phyloP scores from a whole-genome alignment of 2,888 invertebrate species.

The Endotricha flammealis region DNA sequence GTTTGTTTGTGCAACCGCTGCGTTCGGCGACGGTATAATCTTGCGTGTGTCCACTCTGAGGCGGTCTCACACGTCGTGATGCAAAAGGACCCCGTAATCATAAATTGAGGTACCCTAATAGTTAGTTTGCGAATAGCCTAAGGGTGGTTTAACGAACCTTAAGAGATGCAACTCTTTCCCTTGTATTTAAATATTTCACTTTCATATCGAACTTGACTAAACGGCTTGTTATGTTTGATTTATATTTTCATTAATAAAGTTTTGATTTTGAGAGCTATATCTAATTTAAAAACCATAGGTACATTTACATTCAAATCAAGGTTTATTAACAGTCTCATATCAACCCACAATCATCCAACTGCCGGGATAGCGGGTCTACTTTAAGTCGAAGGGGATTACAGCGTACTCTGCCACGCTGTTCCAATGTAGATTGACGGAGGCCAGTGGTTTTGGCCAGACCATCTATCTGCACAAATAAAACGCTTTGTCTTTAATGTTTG shows the following conservation, averaged over 20 bases:
- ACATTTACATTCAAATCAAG: no score
- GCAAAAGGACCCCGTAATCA: slow-evolving; percentile 42
- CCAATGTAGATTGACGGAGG: no score
- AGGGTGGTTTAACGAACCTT: slow-evolving; percentile 54
- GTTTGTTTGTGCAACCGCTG: neutral
- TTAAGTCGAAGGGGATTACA: no score
- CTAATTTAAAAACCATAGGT: no score
- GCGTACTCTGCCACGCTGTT: no score
- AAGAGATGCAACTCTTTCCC: neutral
- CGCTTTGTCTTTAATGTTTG: no score
- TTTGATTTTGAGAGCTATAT: no score
- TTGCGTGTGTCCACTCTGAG: slow-evolving; percentile 22
- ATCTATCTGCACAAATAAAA: no score
- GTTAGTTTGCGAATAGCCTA: slow-evolving; percentile 45
- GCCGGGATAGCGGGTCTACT: no score
- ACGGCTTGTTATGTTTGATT: neutral
- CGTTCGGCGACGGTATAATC: neutral
- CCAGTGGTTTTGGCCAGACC: no score
- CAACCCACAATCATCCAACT: neutral
- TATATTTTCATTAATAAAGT: neutral
- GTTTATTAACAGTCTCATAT: no score
- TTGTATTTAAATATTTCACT: neutral
- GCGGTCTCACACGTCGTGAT: slow-evolving; percentile 63
- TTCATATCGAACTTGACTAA: neutral
- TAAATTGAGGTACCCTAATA: slow-evolving; percentile 55